These are phyloP conservation scores for Copidosoma floridanum DNA, from an alignment of 1,140 invertebrate species.

Conservation along the genomic window DNA sequence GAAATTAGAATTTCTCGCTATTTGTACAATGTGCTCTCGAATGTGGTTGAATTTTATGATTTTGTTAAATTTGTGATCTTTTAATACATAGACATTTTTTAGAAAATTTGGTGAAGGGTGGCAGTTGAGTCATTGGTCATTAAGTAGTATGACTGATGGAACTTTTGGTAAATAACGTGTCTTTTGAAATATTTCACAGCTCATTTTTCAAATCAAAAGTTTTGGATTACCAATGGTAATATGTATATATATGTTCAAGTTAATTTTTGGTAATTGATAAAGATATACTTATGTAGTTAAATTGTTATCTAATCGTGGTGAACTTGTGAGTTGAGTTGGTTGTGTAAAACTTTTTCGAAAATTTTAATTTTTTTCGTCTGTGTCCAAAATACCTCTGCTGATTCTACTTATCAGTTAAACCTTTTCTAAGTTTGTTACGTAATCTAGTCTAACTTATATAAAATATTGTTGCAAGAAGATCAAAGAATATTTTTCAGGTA, in stretches of 20 bases:
- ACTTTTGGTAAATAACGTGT: too few species aligned
- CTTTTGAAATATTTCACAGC: not conserved
- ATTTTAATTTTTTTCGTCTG: conserved; percentile 34
- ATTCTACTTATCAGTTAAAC: conserved; percentile 44
- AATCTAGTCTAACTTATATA: conserved; percentile 15
- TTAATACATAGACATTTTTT: not conserved
- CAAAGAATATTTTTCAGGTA: conserved; percentile 15
- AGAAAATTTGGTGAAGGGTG: conserved; percentile 8
- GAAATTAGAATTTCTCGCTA: conserved; percentile 34
- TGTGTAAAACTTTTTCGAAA: too few species aligned
- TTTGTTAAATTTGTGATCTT: too few species aligned
- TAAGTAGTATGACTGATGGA: too few species aligned
- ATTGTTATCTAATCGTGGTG: too few species aligned
- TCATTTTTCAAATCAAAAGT: too few species aligned
- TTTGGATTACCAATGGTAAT: too few species aligned
- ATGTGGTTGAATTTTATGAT: not conserved
- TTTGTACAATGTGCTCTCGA: conserved; percentile 1
- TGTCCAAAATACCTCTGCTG: conserved; percentile 59
- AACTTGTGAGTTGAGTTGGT: too few species aligned
- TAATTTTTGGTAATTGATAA: not conserved
- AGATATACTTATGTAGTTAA: too few species aligned
- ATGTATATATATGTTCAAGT: not conserved
- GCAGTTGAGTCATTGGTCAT: conserved; percentile 15
- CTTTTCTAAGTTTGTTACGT: conserved; percentile 16
- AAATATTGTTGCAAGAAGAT: too few species aligned